Evolutionary conservation across 2,797 vertebrate species (phyloP).

Genomic region (Eupleurogrammus muticus): DNA sequence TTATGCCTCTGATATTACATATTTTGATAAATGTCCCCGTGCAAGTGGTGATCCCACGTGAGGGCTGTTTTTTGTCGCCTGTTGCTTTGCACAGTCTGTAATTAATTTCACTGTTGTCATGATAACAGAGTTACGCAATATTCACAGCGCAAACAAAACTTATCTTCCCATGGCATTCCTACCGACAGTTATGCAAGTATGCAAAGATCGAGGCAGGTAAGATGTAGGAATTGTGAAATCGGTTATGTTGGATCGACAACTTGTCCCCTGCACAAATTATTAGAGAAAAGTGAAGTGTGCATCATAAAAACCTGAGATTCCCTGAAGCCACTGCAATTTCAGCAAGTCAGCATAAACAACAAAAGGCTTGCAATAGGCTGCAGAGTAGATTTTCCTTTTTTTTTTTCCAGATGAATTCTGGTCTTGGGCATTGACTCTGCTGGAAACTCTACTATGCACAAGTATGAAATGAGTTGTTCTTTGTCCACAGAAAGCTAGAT

Average conservation of each 20-base stretch:
- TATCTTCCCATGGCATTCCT: conserved; percentile 5
- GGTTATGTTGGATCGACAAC: conserved; percentile 25
- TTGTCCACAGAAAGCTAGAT: conserved; percentile 3
- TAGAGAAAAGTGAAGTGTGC: conserved; percentile 14
- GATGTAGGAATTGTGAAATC: conserved; percentile 30
- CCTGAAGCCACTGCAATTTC: conserved; percentile 6
- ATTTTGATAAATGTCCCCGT: conserved; percentile 57
- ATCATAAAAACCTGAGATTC: conserved; percentile 10
- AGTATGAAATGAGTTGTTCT: not conserved
- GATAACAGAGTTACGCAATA: conserved; percentile 43
- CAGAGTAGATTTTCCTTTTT: not conserved
- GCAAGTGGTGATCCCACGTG: conserved; percentile 25
- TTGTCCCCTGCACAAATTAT: conserved; percentile 20
- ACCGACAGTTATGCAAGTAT: conserved; percentile 37
- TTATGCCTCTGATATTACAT: conserved; percentile 61
- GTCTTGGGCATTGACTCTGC: not conserved
- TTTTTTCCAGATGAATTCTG: conserved; percentile 20
- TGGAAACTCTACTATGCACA: conserved; percentile 2
- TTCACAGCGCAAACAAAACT: conserved; percentile 11
- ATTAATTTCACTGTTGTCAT: conserved; percentile 50
- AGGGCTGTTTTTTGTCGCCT: conserved; percentile 37
- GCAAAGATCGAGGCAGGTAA: conserved; percentile 13
- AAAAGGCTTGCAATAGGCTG: not conserved
- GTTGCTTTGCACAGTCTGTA: conserved; percentile 30
- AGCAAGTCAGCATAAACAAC: conserved; percentile 3